Base-by-base conservation (phyloP, 2,113 vertebrate species). In the Seriola quinqueradiata region DNA sequence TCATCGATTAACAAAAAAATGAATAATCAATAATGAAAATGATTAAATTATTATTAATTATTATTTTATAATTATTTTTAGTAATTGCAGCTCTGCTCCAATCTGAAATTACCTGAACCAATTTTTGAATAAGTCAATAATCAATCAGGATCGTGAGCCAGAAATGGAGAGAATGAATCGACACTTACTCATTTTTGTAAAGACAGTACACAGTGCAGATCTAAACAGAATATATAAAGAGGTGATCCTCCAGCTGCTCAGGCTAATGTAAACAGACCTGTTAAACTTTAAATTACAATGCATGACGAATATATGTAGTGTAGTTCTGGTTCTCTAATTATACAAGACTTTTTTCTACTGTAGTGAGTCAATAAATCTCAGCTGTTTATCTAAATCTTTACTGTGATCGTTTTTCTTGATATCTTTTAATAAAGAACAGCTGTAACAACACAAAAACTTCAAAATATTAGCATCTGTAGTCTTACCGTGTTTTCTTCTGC, bases 401-500 rank as follows among this genome's bases (percentile, higher is more conserved):
- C 48, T 44, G 54, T 50, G 44, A 63, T 42, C 0, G 1, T 2
- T 32, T 58, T 40, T 50, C 34, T 16, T 8, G 1, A 38, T 11
- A 63, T 5, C 21, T 32, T 23, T 57, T 7, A 60, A 66, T 58
- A 36, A 2, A 69, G 14, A 25, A 23, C 1, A 69, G 11, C 21
- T 40, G 0, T 14, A 55, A 52, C 6, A 50, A 52, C 16, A 67
- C 4, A 21, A 19, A 25, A 75, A 28, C 13, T 0, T 10, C 5
- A 52, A 61, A 64, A 60, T 14, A 75, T 9, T 0, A 83, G 17
- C 19, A 25, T 32, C 17, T 44, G 21, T 61, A 3, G 48, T 81
- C 88, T 89, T 90, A 91, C 90, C 83, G 40, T 80, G 70, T 79
- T 70, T 82, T 4, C 42, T 16, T 38, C 38, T 54, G 63, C 14